Base-by-base conservation (phyloP, 2,888 invertebrate species). In the Bibio marci region DNA sequence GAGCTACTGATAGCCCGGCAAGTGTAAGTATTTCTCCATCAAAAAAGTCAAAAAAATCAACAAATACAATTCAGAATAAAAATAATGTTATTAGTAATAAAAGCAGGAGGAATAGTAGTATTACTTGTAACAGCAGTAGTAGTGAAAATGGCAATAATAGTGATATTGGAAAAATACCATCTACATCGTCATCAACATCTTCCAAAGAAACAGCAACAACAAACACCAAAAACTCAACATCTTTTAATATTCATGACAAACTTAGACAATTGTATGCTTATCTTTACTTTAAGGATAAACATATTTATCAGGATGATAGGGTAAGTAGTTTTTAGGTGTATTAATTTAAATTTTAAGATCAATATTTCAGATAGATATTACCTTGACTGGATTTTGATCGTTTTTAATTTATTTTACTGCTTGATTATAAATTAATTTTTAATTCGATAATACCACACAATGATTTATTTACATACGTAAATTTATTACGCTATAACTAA, bases 211-310 rank as follows among this genome's bases (percentile, higher is more conserved):
- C n/a, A n/a, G n/a, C n/a, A n/a, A n/a, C n/a, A n/a, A n/a, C n/a
- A n/a, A n/a, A n/a, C n/a, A n/a, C n/a, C n/a, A n/a, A n/a, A n/a
- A n/a, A 50, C 31, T 40, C 52, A 31, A 52, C 54, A 45, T 58
- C 55, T 48, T 53, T 60, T 36, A 58, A 59, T 47, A 53, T 62
- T 43, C 55, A 61, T 46, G 61, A 61, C 35, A 59, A 57, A 47
- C 54, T 62, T 43, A 58, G 51, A 43, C 59, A 61, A 48, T 47
- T 57, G 26, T 60, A 61, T 48, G 46, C 59, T 41, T 55, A 61
- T 45, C 44, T 61, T 46, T 46, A 59, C 39, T 53, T 55, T 42
- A 32, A 37, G 22, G 40, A 40, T 40, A 19, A 25, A 30, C 52
- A 56, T 41, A 59, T 60, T 49, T 49, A 60, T n/a, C 58, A 56